phyloP scores from a whole-genome alignment of 1,140 invertebrate genomes.

The Phymastichus coffea region DNA sequence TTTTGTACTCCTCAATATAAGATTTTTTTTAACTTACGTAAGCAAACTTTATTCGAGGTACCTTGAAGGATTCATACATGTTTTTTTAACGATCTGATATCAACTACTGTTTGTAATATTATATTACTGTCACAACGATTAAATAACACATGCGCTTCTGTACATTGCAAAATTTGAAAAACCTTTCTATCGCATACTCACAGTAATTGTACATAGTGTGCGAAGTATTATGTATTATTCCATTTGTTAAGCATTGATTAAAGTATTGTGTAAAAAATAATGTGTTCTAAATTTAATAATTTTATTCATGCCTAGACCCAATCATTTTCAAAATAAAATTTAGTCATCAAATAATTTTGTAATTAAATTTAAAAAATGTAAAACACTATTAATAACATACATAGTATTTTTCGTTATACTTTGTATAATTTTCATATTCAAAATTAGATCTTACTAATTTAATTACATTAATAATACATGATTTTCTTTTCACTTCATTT shows the following conservation, averaged over 20 bases:
- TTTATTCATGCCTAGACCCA: no score
- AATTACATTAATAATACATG: no score
- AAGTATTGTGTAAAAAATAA: conserved; percentile 49
- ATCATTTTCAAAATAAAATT: no score
- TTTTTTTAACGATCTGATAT: conserved; percentile 44
- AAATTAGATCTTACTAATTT: no score
- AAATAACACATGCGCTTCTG: conserved; percentile 40
- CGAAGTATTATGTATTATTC: conserved; percentile 53
- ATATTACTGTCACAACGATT: conserved; percentile 36
- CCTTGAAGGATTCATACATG: conserved; percentile 32
- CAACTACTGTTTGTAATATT: conserved; percentile 38
- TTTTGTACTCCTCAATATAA: conserved; percentile 20
- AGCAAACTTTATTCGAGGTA: conserved; percentile 27
- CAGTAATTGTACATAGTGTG: conserved; percentile 49
- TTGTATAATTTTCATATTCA: no score
- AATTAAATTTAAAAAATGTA: no score
- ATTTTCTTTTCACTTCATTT: no score
- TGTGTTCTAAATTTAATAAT: neutral
- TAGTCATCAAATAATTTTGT: no score
- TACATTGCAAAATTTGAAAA: conserved; percentile 39
- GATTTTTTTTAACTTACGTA: conserved; percentile 12
- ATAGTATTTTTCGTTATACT: no score
- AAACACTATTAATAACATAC: no score
- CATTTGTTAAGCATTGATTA: conserved; percentile 54
- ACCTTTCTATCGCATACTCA: conserved; percentile 40